Percentiles rank a stretch among this genome's conserved stretches.
phyloP scores from a whole-genome alignment of 2,888 invertebrate genomes.

The Rugalucina vietnamica region DNA sequence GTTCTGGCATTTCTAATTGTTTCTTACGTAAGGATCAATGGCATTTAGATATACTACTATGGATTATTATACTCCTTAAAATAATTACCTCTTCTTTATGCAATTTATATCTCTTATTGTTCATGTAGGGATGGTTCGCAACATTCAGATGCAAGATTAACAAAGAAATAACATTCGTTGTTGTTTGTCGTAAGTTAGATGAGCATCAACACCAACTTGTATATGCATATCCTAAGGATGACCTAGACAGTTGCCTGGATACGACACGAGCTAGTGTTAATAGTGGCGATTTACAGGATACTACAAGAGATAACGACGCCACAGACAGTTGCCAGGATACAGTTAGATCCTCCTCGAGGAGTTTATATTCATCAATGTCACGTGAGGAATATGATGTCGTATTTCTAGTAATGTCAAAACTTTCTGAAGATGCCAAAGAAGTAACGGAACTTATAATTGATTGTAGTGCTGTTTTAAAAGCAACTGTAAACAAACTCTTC shows the following conservation, averaged over 20 bases:
- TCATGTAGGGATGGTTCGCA: too few species aligned
- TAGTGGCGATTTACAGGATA: neutral
- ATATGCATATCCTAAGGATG: neutral
- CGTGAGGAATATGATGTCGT: neutral
- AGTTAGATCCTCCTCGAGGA: neutral
- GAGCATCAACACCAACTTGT: too few species aligned
- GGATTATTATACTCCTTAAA: neutral
- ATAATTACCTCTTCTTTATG: too few species aligned
- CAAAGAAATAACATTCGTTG: too few species aligned
- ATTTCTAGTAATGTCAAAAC: neutral
- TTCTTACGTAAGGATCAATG: neutral
- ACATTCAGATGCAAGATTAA: too few species aligned
- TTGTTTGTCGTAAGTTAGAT: too few species aligned
- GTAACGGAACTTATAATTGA: neutral
- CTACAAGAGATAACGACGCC: neutral
- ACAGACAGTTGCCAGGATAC: neutral
- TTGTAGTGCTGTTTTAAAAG: neutral
- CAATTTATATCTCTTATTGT: too few species aligned
- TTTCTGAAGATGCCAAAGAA: neutral
- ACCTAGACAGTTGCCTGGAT: neutral
- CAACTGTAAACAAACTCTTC: neutral
- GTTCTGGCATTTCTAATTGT: neutral
- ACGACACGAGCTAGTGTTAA: neutral
- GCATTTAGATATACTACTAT: neutral
- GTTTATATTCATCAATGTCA: neutral